phyloP scores from a whole-genome alignment of 2,888 invertebrate genomes.

The Caenorhabditis sp. region DNA sequence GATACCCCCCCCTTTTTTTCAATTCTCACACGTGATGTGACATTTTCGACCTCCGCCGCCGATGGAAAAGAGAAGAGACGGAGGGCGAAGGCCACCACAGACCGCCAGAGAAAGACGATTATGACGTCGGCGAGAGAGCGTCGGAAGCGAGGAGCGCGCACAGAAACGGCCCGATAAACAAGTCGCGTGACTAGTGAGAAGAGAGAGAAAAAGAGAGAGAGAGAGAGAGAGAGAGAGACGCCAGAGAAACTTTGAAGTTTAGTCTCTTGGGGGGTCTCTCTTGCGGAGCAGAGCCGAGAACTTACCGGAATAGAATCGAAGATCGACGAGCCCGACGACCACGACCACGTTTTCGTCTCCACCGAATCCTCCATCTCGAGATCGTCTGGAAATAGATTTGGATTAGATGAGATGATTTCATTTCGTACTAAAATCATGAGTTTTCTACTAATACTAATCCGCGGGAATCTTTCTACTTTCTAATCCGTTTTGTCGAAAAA shows the following conservation, averaged over 20 bases:
- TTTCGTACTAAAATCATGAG: too few relatives aligned
- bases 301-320: constrained; percentile 59
- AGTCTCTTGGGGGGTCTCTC: constrained; percentile 32
- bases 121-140: constrained; percentile 38
- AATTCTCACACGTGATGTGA: constrained; percentile 40
- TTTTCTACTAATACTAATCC: too few relatives aligned
- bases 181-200: constrained; percentile 21
- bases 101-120: constrained; percentile 38
- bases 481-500: neutral
- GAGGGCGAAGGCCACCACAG: constrained; percentile 41
- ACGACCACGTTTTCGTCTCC: constrained; percentile 57
- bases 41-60: constrained; percentile 31
- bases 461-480: neutral
- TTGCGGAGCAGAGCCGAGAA: too few relatives aligned
- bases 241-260: constrained; percentile 38
- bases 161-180: constrained; percentile 40
- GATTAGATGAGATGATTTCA: neutral
- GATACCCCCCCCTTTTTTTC: constrained; percentile 14
- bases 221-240: constrained; percentile 20
- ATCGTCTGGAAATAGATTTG: constrained; percentile 14
- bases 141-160: constrained; percentile 18
- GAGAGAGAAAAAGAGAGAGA: neutral
- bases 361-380: constrained; percentile 39
- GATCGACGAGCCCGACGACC: constrained; percentile 44
- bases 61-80: constrained; percentile 9